Percentiles rank a stretch among this genome's conserved stretches.
Conservation (phyloP, 2,797 vertebrate species). For the Caiman crocodilus region DNA sequence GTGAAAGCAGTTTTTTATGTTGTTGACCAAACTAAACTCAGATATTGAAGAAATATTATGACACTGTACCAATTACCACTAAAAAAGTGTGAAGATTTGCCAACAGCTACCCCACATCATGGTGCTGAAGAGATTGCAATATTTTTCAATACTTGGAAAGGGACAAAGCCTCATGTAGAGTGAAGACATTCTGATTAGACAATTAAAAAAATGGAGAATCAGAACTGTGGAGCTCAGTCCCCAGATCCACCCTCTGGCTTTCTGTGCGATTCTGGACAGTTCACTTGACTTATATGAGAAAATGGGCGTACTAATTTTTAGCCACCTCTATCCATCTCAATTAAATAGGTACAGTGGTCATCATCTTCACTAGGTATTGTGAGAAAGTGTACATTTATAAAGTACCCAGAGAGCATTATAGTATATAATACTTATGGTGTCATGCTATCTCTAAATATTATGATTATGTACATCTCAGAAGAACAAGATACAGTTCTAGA, state of each 20-base stretch:
- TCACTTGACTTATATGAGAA: background rate
- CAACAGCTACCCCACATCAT: background rate
- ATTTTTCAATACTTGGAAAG: slow-evolving; percentile 37
- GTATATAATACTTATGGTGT: too few relatives aligned
- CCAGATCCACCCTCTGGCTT: background rate
- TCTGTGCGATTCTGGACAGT: background rate
- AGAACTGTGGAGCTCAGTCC: background rate
- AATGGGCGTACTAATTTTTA: background rate
- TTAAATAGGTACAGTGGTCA: background rate
- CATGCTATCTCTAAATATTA: background rate
- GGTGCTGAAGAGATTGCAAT: slow-evolving; percentile 33
- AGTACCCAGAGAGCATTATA: background rate
- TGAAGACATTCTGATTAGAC: background rate
- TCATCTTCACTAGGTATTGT: background rate
- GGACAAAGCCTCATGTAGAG: slow-evolving; percentile 8
- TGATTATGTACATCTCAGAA: background rate
- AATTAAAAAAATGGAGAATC: background rate
- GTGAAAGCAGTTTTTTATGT: background rate
- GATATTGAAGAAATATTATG: background rate
- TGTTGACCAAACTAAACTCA: slow-evolving; percentile 6
- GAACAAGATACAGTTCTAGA: background rate
- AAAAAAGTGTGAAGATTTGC: background rate
- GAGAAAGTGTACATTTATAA: background rate
- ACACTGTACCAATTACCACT: background rate
- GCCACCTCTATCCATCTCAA: background rate